phyloP scores from a whole-genome alignment of 2,888 invertebrate species.

The Orthosia cruda region DNA sequence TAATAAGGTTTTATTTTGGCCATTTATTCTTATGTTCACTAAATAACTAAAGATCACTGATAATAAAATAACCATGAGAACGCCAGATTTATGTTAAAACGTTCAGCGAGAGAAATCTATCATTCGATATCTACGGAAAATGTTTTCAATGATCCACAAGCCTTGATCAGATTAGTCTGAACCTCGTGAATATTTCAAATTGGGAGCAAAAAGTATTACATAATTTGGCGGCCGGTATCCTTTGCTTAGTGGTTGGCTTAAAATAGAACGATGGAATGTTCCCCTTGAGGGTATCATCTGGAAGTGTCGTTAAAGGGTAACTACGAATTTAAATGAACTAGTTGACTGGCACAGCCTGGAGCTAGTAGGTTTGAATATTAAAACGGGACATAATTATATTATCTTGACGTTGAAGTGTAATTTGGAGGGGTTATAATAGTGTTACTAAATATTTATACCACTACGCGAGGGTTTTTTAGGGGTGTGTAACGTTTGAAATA shows the following conservation, averaged over 20 bases:
- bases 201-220: not conserved
- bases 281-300: not conserved
- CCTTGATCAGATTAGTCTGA: not conserved
- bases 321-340: constrained; percentile 14
- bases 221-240: constrained; percentile 5
- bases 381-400: not conserved
- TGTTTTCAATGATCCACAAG: not conserved
- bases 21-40: too few relatives aligned
- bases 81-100: not conserved
- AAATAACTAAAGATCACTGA: too few relatives aligned
- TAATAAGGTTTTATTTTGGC: too few relatives aligned
- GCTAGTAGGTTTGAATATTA: not conserved
- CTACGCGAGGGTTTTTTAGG: too few relatives aligned
- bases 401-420: not conserved
- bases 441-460: too few relatives aligned
- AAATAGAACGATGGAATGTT: constrained; percentile 6
- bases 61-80: not conserved
- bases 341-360: not conserved
- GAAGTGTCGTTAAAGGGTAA: too few relatives aligned
- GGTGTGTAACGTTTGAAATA: too few relatives aligned
- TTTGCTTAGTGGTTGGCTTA: not conserved
- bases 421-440: not conserved
- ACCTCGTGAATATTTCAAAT: not conserved
- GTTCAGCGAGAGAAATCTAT: not conserved
- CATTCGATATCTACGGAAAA: not conserved